These are phyloP conservation scores for Lepilemur septentrionalis DNA, from an alignment of 2,797 vertebrate species.

Conservation along the genomic window DNA sequence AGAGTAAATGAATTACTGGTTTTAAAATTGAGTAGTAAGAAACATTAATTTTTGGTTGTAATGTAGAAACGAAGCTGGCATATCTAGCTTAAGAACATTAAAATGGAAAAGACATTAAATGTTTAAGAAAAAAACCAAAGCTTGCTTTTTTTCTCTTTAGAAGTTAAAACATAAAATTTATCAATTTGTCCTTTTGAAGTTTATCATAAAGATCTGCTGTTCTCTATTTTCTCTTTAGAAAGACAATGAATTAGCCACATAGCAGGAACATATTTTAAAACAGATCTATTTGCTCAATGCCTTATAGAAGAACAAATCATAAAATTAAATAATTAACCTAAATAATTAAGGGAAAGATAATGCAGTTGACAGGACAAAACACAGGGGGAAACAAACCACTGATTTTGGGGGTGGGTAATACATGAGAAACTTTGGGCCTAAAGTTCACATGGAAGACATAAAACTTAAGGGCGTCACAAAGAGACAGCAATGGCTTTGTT, in stretches of 20 bases:
- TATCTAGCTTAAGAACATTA: slow-evolving; percentile 25
- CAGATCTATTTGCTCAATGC: background rate
- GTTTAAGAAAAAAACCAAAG: slow-evolving; percentile 13
- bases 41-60: background rate
- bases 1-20: background rate
- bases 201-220: slow-evolving; percentile 1
- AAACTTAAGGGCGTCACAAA: slow-evolving; percentile 4
- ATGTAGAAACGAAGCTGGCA: slow-evolving; percentile 41
- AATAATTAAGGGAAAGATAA: background rate
- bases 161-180: slow-evolving; percentile 27
- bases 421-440: background rate
- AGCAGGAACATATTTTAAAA: slow-evolving; percentile 8
- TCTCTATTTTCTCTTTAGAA: slow-evolving; percentile 46
- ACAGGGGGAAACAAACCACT: background rate
- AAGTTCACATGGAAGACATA: slow-evolving; percentile 40
- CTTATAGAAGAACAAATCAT: background rate
- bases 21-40: slow-evolving; percentile 37
- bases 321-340: slow-evolving; percentile 30
- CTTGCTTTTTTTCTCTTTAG: slow-evolving; percentile 18
- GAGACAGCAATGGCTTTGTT: slow-evolving; percentile 39
- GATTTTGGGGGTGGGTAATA: background rate
- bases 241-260: background rate
- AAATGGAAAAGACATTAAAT: background rate
- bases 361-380: background rate
- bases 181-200: slow-evolving; percentile 37